These are phyloP conservation scores for Aphis gossypii DNA, from an alignment of 1,140 invertebrate species.

Conservation along the genomic window DNA sequence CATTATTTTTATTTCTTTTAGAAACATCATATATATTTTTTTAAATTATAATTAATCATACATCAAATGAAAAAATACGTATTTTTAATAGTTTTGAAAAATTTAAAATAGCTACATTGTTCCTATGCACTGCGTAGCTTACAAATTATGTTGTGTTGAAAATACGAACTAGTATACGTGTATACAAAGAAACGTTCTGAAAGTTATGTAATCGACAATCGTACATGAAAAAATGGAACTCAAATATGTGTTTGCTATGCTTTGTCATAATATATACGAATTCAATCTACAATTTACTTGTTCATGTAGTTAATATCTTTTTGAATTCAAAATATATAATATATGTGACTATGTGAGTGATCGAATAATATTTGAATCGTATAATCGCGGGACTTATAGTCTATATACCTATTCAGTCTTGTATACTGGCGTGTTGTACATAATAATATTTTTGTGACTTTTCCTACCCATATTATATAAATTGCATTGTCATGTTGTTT, in stretches of 20 bases:
- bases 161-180: neutral
- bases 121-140: neutral
- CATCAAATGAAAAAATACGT: neutral
- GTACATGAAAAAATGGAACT: neutral
- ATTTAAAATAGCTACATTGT: neutral
- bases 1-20: neutral
- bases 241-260: neutral
- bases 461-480: conserved; percentile 1
- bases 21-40: neutral
- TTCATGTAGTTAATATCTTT: neutral
- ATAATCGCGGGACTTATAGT: neutral
- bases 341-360: neutral
- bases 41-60: neutral
- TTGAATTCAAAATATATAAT: neutral
- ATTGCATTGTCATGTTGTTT: neutral
- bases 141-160: neutral
- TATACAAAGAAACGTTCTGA: neutral
- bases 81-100: neutral
- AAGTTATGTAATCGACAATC: neutral
- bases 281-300: neutral
- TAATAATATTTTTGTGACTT: neutral
- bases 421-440: neutral
- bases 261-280: neutral
- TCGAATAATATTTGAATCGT: neutral
- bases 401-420: neutral